Evolutionary conservation across 2,888 invertebrate genomes (phyloP).

Genomic region (Hypomecis punctinalis): DNA sequence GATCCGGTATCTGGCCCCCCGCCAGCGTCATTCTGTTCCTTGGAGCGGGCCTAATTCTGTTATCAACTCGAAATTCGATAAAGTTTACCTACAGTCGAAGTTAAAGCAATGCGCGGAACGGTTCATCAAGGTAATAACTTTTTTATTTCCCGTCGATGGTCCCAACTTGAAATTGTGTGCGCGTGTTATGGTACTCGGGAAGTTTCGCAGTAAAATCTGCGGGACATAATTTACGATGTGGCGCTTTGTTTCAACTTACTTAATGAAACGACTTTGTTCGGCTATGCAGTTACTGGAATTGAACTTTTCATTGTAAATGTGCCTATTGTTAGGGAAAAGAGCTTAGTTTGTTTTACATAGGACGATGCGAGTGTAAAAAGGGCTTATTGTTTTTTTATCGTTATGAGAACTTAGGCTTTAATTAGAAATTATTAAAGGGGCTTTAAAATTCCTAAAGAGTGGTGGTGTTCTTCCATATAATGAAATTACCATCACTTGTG

Average conservation of each 20-base stretch:
- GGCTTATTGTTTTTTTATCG: no score
- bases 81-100: slow-evolving; percentile 40
- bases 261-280: slow-evolving; percentile 35
- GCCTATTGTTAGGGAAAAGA: slow-evolving; percentile 9
- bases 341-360: not conserved
- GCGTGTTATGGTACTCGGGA: slow-evolving; percentile 39
- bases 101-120: slow-evolving; percentile 35
- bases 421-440: no score
- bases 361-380: not conserved
- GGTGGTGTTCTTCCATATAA: no score
- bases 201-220: slow-evolving; percentile 42
- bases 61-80: slow-evolving; percentile 45
- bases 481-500: no score
- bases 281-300: slow-evolving; percentile 25
- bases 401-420: no score
- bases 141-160: slow-evolving; percentile 42
- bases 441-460: no score
- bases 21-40: slow-evolving; percentile 44
- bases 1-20: slow-evolving; percentile 43
- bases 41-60: slow-evolving; percentile 36
- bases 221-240: slow-evolving; percentile 40
- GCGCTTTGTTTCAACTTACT: slow-evolving; percentile 40
- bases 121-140: slow-evolving; percentile 40
- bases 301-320: slow-evolving; percentile 26
- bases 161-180: slow-evolving; percentile 41